Percentiles rank a stretch among this genome's conserved stretches.
Conservation (phyloP, 2,888 invertebrate species). For the Drosophila austrosaltans region DNA sequence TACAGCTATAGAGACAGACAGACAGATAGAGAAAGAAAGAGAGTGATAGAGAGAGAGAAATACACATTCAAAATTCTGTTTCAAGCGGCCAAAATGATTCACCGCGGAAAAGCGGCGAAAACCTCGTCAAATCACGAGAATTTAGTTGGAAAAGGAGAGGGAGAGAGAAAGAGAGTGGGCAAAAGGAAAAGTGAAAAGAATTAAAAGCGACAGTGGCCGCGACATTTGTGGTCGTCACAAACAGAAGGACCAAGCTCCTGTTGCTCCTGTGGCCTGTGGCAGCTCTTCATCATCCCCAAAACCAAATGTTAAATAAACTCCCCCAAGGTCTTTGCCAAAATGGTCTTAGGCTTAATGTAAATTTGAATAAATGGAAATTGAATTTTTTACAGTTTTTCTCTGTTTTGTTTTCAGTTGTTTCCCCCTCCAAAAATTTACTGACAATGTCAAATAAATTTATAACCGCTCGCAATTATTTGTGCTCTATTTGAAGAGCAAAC, state of each 20-base stretch:
- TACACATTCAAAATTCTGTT: slow-evolving; percentile 17
- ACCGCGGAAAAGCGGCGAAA: slow-evolving; percentile 14
- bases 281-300: slow-evolving; percentile 22
- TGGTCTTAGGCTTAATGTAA: slow-evolving; percentile 57
- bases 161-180: not conserved
- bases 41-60: not conserved
- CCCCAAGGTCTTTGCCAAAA: slow-evolving; percentile 35
- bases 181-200: slow-evolving; percentile 10
- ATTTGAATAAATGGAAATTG: slow-evolving; percentile 69
- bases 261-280: slow-evolving; percentile 1
- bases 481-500: slow-evolving; percentile 6
- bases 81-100: slow-evolving; percentile 12
- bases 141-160: not conserved
- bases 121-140: slow-evolving; percentile 17
- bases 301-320: slow-evolving; percentile 7
- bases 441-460: slow-evolving; percentile 11
- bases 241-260: slow-evolving; percentile 13
- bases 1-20: not conserved
- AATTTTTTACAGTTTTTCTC: slow-evolving; percentile 34
- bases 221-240: slow-evolving; percentile 63
- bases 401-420: not conserved
- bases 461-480: slow-evolving; percentile 51
- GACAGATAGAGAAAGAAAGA: not conserved
- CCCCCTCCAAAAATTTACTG: not conserved
- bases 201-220: slow-evolving; percentile 71